Percentiles rank a stretch among this genome's conserved stretches.
phyloP scores from a whole-genome alignment of 2,797 vertebrate species.

The Pseudotriccus pelzelni region DNA sequence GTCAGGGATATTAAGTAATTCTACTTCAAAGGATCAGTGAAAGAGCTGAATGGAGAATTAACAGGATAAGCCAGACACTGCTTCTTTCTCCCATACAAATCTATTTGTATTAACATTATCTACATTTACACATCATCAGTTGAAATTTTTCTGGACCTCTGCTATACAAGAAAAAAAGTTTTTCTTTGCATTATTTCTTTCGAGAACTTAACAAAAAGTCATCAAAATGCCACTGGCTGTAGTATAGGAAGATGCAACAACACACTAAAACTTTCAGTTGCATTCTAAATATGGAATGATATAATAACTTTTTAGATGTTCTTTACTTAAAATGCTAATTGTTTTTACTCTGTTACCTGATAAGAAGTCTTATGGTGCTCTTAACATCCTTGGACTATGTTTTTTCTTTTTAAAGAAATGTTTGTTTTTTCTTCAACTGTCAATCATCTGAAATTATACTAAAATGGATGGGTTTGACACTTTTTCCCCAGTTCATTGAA shows the following conservation, averaged over 20 bases:
- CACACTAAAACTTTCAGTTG: not conserved
- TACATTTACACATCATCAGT: not conserved
- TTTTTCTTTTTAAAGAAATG: not conserved
- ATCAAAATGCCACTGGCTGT: not conserved
- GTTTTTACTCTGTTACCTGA: conserved; percentile 7
- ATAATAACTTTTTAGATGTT: not conserved
- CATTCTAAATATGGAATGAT: not conserved
- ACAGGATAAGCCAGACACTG: not conserved
- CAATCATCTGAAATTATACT: not conserved
- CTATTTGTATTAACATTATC: not conserved
- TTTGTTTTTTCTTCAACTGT: not conserved
- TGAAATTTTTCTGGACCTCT: conserved; percentile 4
- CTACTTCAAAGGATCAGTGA: conserved; percentile 2
- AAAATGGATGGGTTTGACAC: not conserved
- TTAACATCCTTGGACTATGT: conserved; percentile 7
- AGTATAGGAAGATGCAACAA: not conserved
- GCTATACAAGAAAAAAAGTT: not conserved
- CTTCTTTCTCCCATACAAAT: conserved; percentile 19
- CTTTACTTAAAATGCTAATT: conserved; percentile 27
- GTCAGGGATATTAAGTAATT: not conserved
- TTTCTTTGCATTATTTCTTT: conserved; percentile 19
- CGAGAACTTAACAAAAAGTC: not conserved
- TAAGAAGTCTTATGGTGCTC: conserved; percentile 53
- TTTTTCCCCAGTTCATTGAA: not conserved
- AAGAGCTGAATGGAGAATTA: not conserved